Base-by-base conservation (phyloP, 2,888 invertebrate species). In the Aricia artaxerxes region DNA sequence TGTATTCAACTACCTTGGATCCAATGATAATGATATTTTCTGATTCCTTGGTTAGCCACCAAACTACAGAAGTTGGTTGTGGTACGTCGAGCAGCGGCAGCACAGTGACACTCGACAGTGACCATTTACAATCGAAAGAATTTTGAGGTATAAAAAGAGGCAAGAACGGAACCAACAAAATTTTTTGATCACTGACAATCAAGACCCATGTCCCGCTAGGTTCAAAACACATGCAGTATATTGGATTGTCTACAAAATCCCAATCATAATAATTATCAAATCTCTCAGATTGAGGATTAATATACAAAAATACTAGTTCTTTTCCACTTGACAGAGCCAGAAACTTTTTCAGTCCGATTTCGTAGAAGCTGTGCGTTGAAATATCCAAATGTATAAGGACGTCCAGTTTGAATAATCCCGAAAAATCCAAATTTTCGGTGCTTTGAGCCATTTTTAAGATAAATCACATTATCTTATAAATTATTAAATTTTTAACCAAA, bases 221-320 rank as follows among this genome's bases (percentile, higher is more conserved):
- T 91, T 98, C 97, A 90, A 98, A 98, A 88, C 97, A 97, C 88
- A 98, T 94, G 86, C 96, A 96, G 87, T 96, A 95, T 80, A 97
- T 95, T 61, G 91, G 93, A 88, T 94, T 93, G 82, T 94, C 93
- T 44, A 90, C 80, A 82, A 93, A 93, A 86, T 94, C 94, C 95
- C 95, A 95, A 82, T 93, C 92, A 82, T 91, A 92, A 83, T 88
- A 90, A 82, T 88, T 91, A 81, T 92, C 91, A 83, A 87, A 89
- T 78, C 92, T 88, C 79, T 93, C 91, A 2, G 87, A 86, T 82
- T 91, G 91, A 5, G 90, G 85, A 85, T 91, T 88, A 72, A 94
- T 90, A 81, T 91, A 93, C 49, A 92, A 84, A 82, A 94, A 93
- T 83, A 91, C 82, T 78, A 95, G 86, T 83, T 93, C 92, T 80